Evolutionary conservation across 2,888 invertebrate genomes (phyloP).

Genomic region (Ormyrus pomaceus): DNA sequence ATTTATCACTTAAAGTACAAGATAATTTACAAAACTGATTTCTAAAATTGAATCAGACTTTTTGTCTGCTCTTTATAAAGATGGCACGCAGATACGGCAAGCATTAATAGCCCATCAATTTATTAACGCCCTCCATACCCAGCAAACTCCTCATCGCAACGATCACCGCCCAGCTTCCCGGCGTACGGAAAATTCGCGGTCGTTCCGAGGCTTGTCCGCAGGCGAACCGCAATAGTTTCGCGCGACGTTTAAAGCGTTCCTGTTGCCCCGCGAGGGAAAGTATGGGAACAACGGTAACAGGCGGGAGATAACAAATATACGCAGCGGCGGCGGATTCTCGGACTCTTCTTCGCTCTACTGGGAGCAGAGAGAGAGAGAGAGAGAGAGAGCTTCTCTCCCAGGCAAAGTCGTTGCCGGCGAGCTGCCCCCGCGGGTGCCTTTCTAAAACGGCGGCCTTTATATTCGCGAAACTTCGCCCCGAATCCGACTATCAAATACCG

Average conservation of each 20-base stretch:
- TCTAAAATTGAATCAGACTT: too few relatives aligned
- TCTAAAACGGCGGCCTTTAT: slow-evolving; percentile 24
- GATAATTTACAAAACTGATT: too few relatives aligned
- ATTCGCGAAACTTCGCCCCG: slow-evolving; percentile 22
- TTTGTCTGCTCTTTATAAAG: too few relatives aligned
- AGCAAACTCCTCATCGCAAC: neutral
- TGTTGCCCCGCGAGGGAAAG: slow-evolving; percentile 60
- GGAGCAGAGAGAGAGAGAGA: neutral
- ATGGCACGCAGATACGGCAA: too few relatives aligned
- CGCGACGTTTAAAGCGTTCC: slow-evolving; percentile 60
- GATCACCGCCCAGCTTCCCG: neutral
- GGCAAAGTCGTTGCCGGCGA: slow-evolving; percentile 58
- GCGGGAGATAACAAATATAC: too few relatives aligned
- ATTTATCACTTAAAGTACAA: too few relatives aligned
- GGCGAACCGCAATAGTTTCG: slow-evolving; percentile 55
- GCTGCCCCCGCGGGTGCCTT: slow-evolving; percentile 56
- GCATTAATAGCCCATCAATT: neutral
- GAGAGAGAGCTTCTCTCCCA: slow-evolving; percentile 28
- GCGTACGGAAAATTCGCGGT: slow-evolving; percentile 38
- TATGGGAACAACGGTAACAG: neutral
- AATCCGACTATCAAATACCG: neutral
- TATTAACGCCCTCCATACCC: neutral
- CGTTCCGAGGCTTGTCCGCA: slow-evolving; percentile 56
- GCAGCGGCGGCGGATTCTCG: too few relatives aligned
- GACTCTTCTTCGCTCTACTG: too few relatives aligned